These are phyloP conservation scores for Matsumyia berberina DNA, from an alignment of 2,888 invertebrate genomes.

Conservation along the genomic window DNA sequence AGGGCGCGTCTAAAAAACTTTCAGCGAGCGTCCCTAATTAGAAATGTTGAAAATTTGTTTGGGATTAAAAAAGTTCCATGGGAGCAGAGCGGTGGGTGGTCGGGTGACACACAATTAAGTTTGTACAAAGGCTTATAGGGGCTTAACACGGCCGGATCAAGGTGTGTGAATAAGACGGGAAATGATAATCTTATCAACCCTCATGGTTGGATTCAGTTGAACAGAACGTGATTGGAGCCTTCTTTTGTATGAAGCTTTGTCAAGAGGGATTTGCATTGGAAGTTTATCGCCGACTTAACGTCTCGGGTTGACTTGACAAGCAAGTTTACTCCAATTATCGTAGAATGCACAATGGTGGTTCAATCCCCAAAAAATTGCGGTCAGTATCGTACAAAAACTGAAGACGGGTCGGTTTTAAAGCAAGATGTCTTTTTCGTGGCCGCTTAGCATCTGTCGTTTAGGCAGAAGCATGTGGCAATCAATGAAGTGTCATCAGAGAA, in stretches of 20 bases:
- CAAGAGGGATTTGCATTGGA: background rate
- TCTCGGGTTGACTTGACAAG: too few species aligned
- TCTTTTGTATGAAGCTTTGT: background rate
- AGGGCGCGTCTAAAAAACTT: slow-evolving; percentile 48
- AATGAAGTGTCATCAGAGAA: too few species aligned
- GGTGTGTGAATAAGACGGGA: background rate
- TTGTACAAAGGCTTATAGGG: slow-evolving; percentile 1
- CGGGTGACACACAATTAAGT: slow-evolving; percentile 2
- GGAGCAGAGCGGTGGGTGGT: slow-evolving; percentile 6
- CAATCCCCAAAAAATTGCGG: too few species aligned
- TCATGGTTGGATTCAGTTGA: background rate
- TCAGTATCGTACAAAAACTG: too few species aligned
- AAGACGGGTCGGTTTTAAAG: too few species aligned
- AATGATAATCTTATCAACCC: slow-evolving; percentile 29
- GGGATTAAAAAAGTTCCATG: slow-evolving; percentile 56
- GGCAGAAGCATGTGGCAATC: too few species aligned
- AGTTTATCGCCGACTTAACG: too few species aligned
- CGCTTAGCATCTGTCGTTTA: too few species aligned
- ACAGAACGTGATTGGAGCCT: background rate
- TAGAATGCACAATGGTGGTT: too few species aligned
- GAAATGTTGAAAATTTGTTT: slow-evolving; percentile 69
- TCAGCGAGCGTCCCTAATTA: slow-evolving; percentile 57
- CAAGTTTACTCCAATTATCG: too few species aligned
- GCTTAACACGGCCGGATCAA: background rate
- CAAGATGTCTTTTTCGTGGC: too few species aligned